phyloP scores from a whole-genome alignment of 2,888 invertebrate genomes.

The Dusona sp. region DNA sequence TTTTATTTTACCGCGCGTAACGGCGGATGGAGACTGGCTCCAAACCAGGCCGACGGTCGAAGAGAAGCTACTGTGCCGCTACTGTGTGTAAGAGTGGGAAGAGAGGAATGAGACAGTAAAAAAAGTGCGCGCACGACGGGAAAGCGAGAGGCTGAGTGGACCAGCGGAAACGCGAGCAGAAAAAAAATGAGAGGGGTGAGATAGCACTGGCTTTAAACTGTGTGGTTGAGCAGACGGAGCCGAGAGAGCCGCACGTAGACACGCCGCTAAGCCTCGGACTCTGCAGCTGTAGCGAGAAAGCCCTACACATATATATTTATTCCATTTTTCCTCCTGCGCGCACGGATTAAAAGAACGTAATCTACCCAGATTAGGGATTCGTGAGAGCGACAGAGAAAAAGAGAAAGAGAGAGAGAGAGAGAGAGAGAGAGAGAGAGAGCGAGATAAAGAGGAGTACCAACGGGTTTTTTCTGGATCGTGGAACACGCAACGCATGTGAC shows the following conservation, averaged over 20 bases:
- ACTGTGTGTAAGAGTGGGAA: constrained; percentile 22
- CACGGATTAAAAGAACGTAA: constrained; percentile 71
- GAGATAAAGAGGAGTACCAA: constrained; percentile 20
- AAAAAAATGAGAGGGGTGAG: constrained; percentile 36
- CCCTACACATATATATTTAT: constrained; percentile 54
- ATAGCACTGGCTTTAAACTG: constrained; percentile 57
- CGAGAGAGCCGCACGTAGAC: constrained; percentile 74
- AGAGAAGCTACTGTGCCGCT: constrained; percentile 26
- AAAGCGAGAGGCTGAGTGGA: constrained; percentile 56
- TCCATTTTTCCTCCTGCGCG: constrained; percentile 62
- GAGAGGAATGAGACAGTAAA: constrained; percentile 41
- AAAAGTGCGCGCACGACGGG: constrained; percentile 28
- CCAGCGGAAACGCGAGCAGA: constrained; percentile 54
- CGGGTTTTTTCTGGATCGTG: constrained; percentile 55
- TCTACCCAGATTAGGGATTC: constrained; percentile 70
- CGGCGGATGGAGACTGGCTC: constrained; percentile 53
- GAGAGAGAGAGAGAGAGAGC: neutral
- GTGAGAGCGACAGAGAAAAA: constrained; percentile 35
- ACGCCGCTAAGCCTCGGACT: constrained; percentile 75
- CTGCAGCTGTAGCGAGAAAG: constrained; percentile 63
- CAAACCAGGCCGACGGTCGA: constrained; percentile 27
- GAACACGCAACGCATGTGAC: constrained; percentile 62
- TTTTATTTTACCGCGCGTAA: constrained; percentile 77
- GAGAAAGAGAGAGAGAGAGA: neutral
- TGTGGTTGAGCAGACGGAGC: constrained; percentile 58